These are phyloP conservation scores for Acanthopleura granulata DNA, from an alignment of 2,888 invertebrate species.

Conservation along the genomic window DNA sequence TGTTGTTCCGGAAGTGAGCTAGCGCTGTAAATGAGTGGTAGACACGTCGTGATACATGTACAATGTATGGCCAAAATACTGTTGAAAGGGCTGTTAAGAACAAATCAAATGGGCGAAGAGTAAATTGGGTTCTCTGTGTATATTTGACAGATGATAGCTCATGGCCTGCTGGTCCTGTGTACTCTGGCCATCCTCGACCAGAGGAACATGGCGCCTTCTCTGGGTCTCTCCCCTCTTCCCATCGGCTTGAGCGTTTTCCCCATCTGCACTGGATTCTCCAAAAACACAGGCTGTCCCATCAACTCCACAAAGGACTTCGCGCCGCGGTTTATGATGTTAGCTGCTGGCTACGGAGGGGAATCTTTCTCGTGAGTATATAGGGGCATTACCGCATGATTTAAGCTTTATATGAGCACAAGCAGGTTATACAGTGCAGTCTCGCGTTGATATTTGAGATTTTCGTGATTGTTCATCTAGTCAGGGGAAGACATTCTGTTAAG, in stretches of 20 bases:
- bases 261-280: slow-evolving; percentile 31
- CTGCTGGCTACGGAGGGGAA: slow-evolving; percentile 32
- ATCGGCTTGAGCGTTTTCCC: slow-evolving; percentile 31
- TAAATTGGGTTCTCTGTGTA: background rate
- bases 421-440: no score
- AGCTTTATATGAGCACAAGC: no score
- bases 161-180: slow-evolving; percentile 29
- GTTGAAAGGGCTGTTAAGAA: no score
- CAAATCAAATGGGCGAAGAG: no score
- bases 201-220: slow-evolving; percentile 27
- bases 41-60: no score
- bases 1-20: no score
- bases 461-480: no score
- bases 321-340: slow-evolving; percentile 26
- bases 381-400: no score
- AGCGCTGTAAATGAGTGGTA: no score
- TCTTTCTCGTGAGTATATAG: slow-evolving; percentile 31
- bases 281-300: slow-evolving; percentile 32
- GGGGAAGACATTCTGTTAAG: no score
- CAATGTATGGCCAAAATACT: no score
- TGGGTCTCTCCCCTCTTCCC: slow-evolving; percentile 27
- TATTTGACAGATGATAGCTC: slow-evolving; percentile 28
- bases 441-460: no score
- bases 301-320: slow-evolving; percentile 31
- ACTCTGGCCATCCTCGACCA: slow-evolving; percentile 30